phyloP scores from a whole-genome alignment of 2,113 vertebrate genomes.

The Colistium nudipinnis region DNA sequence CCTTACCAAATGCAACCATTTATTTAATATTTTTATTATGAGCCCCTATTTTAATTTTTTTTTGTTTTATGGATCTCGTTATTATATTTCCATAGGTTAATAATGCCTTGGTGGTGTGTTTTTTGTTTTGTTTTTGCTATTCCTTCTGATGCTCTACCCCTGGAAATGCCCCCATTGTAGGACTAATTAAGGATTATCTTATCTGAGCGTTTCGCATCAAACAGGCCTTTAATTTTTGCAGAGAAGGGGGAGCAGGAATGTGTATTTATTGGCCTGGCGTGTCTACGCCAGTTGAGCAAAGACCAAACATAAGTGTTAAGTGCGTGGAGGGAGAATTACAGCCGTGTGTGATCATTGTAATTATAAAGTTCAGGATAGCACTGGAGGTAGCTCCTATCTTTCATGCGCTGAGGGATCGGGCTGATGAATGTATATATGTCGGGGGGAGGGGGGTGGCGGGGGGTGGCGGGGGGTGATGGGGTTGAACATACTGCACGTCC shows the following conservation, averaged over 20 bases:
- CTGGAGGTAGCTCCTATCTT: slow-evolving; percentile 40
- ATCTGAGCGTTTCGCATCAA: slow-evolving; percentile 39
- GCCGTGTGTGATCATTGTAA: slow-evolving; percentile 67
- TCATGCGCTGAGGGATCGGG: slow-evolving; percentile 35
- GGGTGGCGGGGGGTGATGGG: not conserved
- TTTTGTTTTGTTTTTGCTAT: not conserved
- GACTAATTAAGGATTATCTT: not conserved
- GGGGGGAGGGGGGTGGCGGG: slow-evolving; percentile 7
- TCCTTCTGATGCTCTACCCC: not conserved
- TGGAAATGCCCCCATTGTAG: not conserved
- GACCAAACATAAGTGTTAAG: slow-evolving; percentile 58
- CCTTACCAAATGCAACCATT: too few relatives aligned
- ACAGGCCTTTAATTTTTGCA: slow-evolving; percentile 56
- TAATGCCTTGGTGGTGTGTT: too few relatives aligned
- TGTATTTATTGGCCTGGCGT: slow-evolving; percentile 67
- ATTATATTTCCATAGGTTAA: too few relatives aligned
- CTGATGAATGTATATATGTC: slow-evolving; percentile 47
- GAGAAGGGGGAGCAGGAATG: slow-evolving; percentile 66
- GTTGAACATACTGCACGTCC: not conserved
- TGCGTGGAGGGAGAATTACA: slow-evolving; percentile 67
- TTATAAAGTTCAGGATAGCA: slow-evolving; percentile 63
- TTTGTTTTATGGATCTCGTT: too few relatives aligned
- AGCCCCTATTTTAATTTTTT: not conserved
- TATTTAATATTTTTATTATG: not conserved
- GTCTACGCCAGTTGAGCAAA: slow-evolving; percentile 67